These are phyloP conservation scores for Actias luna DNA, from an alignment of 2,888 invertebrate species.

Conservation along the genomic window DNA sequence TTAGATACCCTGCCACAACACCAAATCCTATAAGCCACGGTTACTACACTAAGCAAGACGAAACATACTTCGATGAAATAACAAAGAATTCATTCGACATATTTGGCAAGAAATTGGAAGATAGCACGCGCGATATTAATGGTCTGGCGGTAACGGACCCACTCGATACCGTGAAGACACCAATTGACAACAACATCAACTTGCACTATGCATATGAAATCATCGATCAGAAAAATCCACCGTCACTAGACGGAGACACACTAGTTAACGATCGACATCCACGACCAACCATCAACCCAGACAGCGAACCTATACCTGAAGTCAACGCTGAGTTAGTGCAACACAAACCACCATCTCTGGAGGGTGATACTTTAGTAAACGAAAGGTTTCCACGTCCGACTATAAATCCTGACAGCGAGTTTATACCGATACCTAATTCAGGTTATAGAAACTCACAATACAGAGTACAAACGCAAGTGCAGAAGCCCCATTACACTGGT, in stretches of 20 bases:
- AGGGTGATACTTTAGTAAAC: constrained; percentile 87
- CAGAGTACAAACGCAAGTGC: constrained; percentile 53
- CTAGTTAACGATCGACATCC: constrained; percentile 87
- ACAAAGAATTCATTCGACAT: constrained; percentile 88
- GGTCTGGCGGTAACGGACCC: constrained; percentile 74
- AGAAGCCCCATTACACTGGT: constrained; percentile 59
- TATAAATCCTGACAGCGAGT: constrained; percentile 87
- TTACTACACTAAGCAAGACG: constrained; percentile 86
- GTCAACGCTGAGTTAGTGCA: constrained; percentile 57
- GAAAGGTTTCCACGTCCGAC: constrained; percentile 85
- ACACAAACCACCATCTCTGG: constrained; percentile 72
- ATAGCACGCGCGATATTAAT: constrained; percentile 70
- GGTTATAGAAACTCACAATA: constrained; percentile 64
- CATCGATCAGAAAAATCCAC: constrained; percentile 61
- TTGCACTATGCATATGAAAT: constrained; percentile 79
- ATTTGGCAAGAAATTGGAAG: constrained; percentile 86
- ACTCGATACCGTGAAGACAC: constrained; percentile 69
- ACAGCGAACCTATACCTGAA: constrained; percentile 81
- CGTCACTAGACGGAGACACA: constrained; percentile 85
- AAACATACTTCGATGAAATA: constrained; percentile 86
- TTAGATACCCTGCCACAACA: constrained; percentile 71
- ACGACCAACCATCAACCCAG: constrained; percentile 85
- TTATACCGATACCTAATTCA: constrained; percentile 74
- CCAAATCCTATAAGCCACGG: constrained; percentile 81
- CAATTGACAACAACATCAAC: constrained; percentile 78